Evolutionary conservation across 2,797 vertebrate species (phyloP), one percentile per base, ranked within the genome.

Genomic region (Scomberomorus guttatus): DNA sequence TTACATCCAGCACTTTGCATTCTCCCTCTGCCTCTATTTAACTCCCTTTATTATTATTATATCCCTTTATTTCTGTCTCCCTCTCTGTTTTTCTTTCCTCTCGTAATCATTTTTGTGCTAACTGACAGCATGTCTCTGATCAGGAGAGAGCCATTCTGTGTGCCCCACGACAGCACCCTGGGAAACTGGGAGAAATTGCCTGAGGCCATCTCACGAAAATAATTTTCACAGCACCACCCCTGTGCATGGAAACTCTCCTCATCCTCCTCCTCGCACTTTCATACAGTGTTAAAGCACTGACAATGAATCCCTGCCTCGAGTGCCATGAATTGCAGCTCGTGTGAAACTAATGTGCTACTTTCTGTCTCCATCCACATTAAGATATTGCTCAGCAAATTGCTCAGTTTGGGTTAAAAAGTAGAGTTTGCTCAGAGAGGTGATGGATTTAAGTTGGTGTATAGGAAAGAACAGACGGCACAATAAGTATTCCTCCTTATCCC

Each of bases 301-400:
- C 72, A 75, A 57, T 73, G 72, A 51, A 72, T 71, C 65, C 62
- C 55, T 85, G 55, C 72, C 27, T 82, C 2, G 1, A 85, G 73
- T 79, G 83, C 61, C 84, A 72, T 48, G 77, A 88, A 80, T 61
- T 79, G 77, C 75, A 80, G 72, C 79, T 57, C 65, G 75, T 72
- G 73, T 82, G 78, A 70, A 64, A 66, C 57, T 74, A 66, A 66
- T 76, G 79, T 68, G 71, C 8, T 65, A 24, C 55, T 82, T 78
- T 87, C 66, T 72, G 73, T 77, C 75, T 80, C 61, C 12, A 15
- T 77, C 24, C 70, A 77, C 64, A 58, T 56, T 75, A 32, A 79
- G 73, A 80, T 75, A 60, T 50, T 61, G 56, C 71, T 70, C 48
- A 60, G 65, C 27, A 82, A 77, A 85, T 61, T 76, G 60, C 54